phyloP scores from a whole-genome alignment of 2,113 vertebrate species.

The Festucalex cinctus region DNA sequence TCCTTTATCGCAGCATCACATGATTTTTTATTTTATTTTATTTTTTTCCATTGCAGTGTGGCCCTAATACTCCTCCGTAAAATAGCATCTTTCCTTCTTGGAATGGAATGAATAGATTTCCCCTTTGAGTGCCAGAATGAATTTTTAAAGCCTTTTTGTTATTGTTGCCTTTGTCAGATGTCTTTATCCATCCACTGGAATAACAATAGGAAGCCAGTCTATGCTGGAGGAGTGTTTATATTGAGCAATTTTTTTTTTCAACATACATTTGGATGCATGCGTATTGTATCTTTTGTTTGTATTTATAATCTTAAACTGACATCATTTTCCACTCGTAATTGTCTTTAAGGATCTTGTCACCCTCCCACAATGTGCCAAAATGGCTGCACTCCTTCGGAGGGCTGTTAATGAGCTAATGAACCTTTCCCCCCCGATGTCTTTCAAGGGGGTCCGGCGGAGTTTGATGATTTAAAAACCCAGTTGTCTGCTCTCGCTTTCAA shows the following conservation, averaged over 20 bases:
- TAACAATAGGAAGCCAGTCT: neutral
- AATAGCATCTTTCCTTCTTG: neutral
- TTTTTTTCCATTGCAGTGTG: neutral
- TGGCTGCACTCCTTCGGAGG: constrained; percentile 47
- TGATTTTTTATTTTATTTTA: neutral
- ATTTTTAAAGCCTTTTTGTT: neutral
- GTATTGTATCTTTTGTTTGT: neutral
- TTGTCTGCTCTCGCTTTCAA: constrained; percentile 39
- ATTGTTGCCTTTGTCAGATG: neutral
- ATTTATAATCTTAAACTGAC: neutral
- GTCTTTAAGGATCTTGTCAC: constrained; percentile 13
- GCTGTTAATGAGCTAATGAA: constrained; percentile 58
- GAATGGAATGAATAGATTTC: neutral
- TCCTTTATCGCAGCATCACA: neutral
- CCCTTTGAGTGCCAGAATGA: neutral
- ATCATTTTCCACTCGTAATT: constrained; percentile 5
- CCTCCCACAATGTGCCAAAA: constrained; percentile 26
- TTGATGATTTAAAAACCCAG: constrained; percentile 25
- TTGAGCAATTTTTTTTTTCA: neutral
- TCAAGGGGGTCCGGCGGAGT: constrained; percentile 51
- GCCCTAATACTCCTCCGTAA: neutral
- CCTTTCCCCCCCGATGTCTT: constrained; percentile 60
- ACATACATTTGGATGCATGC: neutral
- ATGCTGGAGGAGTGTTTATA: neutral
- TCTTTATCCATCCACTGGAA: neutral